Base-by-base conservation (phyloP, 1,140 invertebrate species). In the Cheumatopsyche charites region DNA sequence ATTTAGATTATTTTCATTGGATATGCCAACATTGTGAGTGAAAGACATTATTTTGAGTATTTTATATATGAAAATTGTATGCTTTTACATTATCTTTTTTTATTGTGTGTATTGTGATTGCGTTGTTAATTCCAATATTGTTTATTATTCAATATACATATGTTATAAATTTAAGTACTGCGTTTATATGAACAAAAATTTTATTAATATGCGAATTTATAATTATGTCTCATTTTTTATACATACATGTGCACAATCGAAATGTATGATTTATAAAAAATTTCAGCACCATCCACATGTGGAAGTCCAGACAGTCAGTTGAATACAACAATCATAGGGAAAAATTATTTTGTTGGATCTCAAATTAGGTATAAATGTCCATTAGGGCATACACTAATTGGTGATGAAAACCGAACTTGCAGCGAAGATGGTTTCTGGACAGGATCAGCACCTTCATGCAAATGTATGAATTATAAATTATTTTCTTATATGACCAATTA, bases 1-100 rank as follows among this genome's bases (percentile, higher is more conserved):
- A 95, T 80, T 86, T 97, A 47, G 93, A 96, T 81, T 94, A 96
- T 81, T 82, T 96, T 26, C 93, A 94, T 79, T 97, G 94, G 90
- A 94, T 97, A 78, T 97, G 95, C 81, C 93, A 95, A 82, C 93
- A 92, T 82, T 87, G 92, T 94, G 82, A 90, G 90, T 88, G 76
- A 82, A n/a, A n/a, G n/a, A n/a, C n/a, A n/a, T 21, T 29, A 43
- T 9, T 9, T 43, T 9, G 42, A 52, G 9, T 17, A 52, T 52
- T 17, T 52, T 52, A 17, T n/a, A 11, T 11, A 52, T 52, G 15
- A 9, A 52, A 17, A n/a, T 52, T 52, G 6, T 6, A n/a, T n/a
- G n/a, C n/a, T n/a, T n/a, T n/a, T n/a, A n/a, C 4, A 19, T 23
- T 66, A 23, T 66, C 13, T 36, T 36, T 36, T 36, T 9, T 36